Evolutionary conservation across 1,140 invertebrate species (phyloP).

Genomic region (Drosophila nannoptera): DNA sequence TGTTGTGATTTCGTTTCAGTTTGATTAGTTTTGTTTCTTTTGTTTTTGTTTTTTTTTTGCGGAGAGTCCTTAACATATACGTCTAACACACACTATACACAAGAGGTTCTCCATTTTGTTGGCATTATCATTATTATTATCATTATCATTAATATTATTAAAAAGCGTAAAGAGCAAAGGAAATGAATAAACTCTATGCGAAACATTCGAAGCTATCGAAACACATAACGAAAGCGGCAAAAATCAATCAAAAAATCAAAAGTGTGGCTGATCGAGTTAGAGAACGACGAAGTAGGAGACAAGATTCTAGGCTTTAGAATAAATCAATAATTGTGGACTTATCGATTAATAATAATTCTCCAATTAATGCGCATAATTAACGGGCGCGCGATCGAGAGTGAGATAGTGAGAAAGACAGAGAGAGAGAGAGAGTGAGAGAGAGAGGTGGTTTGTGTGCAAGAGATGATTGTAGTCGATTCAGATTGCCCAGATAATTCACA

Average conservation of each 20-base stretch:
- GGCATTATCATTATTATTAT: conserved; percentile 12
- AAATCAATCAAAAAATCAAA: conserved; percentile 24
- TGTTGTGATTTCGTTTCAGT: conserved; percentile 1
- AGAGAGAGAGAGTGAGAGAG: background rate
- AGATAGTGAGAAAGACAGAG: background rate
- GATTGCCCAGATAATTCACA: background rate
- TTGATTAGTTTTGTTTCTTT: conserved; percentile 11
- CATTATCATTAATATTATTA: conserved; percentile 7
- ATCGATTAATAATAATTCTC: background rate
- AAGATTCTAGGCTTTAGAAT: too few species aligned
- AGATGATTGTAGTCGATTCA: background rate
- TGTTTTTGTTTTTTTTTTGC: conserved; percentile 16
- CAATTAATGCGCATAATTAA: conserved; percentile 3
- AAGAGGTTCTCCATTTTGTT: conserved; percentile 13
- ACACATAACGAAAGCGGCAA: conserved; percentile 21
- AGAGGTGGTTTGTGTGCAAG: background rate
- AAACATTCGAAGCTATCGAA: conserved; percentile 64
- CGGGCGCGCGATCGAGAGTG: background rate
- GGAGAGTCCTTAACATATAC: conserved; percentile 14
- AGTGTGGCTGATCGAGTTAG: conserved; percentile 21
- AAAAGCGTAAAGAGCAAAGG: conserved; percentile 32
- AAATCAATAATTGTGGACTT: background rate
- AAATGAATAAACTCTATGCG: conserved; percentile 39
- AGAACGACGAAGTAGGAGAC: conserved; percentile 5
- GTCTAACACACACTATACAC: conserved; percentile 14